These are phyloP conservation scores for Typhlichthys eigenmanni DNA, from an alignment of 2,797 vertebrate genomes.

Conservation along the genomic window DNA sequence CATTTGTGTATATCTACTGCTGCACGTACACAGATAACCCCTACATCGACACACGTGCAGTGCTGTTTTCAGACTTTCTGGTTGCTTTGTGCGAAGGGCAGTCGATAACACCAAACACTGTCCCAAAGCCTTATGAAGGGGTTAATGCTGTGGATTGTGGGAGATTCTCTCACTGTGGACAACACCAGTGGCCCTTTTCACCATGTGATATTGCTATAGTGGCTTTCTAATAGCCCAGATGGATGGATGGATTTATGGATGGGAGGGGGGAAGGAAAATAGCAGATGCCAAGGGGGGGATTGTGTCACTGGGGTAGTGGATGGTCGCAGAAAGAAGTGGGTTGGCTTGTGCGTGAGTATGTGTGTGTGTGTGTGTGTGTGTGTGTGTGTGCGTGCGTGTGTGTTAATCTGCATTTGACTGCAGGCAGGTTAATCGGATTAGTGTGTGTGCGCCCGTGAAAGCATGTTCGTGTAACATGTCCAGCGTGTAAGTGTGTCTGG, in stretches of 20 bases:
- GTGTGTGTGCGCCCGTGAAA: conserved; percentile 17
- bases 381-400: too few species aligned
- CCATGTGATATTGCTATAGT: conserved; percentile 39
- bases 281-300: conserved; percentile 61
- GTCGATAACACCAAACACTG: conserved; percentile 34
- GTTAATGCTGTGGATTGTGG: conserved; percentile 23
- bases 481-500: conserved; percentile 33
- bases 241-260: conserved; percentile 8
- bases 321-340: too few species aligned
- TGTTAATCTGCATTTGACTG: conserved; percentile 11
- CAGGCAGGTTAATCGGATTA: conserved; percentile 25
- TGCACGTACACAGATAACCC: too few species aligned
- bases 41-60: too few species aligned
- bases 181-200: conserved; percentile 3
- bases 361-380: conserved; percentile 17
- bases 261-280: conserved; percentile 42
- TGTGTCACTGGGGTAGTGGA: conserved; percentile 39
- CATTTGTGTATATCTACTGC: too few species aligned
- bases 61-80: too few species aligned
- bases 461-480: conserved; percentile 25
- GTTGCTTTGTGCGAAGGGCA: conserved; percentile 34
- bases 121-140: too few species aligned
- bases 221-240: conserved; percentile 10
- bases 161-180: conserved; percentile 50
- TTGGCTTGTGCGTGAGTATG: conserved; percentile 6